Percentiles rank a stretch among this genome's conserved stretches.
These are phyloP conservation scores for Lysandra coridon DNA, from an alignment of 2,888 invertebrate genomes.

Conservation along the genomic window DNA sequence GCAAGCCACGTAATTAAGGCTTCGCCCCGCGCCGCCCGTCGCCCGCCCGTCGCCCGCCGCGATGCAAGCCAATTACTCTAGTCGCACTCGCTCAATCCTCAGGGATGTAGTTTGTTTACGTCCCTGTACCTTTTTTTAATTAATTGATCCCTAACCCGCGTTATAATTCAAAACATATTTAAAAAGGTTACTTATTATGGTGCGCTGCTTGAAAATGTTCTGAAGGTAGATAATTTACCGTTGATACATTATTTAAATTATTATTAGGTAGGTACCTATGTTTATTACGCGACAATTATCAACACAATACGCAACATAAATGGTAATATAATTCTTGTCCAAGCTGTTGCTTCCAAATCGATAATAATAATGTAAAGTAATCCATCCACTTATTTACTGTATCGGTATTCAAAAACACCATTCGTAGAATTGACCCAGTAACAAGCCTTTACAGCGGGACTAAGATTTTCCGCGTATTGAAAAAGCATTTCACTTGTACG, in stretches of 20 bases:
- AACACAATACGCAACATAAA: too few species aligned
- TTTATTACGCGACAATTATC: too few species aligned
- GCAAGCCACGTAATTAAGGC: constrained; percentile 64
- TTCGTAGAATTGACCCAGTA: too few species aligned
- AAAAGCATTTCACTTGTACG: not conserved
- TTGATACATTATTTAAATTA: too few species aligned
- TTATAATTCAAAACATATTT: not conserved
- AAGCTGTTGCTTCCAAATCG: too few species aligned
- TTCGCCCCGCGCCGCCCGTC: constrained; percentile 39
- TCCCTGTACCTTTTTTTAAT: constrained; percentile 35
- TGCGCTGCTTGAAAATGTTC: not conserved
- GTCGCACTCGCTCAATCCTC: constrained; percentile 57
- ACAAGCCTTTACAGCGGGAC: not conserved
- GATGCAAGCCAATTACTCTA: constrained; percentile 61
- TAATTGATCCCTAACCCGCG: constrained; percentile 26
- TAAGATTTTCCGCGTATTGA: not conserved
- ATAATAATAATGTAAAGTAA: too few species aligned
- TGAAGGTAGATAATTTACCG: not conserved
- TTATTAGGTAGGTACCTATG: too few species aligned
- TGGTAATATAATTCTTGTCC: too few species aligned
- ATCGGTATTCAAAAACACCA: too few species aligned
- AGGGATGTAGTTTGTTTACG: constrained; percentile 35
- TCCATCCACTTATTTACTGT: too few species aligned
- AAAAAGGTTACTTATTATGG: not conserved
- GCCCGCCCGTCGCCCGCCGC: constrained; percentile 48